phyloP scores from a whole-genome alignment of 2,888 invertebrate species.

The Hirtodrosophila histrioides region DNA sequence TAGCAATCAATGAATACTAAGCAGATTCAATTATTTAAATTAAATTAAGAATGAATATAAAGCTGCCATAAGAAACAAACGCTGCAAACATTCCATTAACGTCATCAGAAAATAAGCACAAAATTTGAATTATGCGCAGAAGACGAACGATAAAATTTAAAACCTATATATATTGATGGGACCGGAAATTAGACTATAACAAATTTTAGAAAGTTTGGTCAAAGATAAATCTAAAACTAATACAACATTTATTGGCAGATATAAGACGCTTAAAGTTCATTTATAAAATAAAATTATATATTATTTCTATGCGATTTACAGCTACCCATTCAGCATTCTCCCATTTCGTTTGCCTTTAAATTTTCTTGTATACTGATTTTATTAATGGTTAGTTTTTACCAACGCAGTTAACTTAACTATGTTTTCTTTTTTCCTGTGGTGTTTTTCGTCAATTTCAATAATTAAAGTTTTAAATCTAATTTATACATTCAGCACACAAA shows the following conservation, averaged over 20 bases:
- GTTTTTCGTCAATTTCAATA: too few species aligned
- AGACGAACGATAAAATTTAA: constrained; percentile 24
- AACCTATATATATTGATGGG: constrained; percentile 29
- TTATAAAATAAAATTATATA: too few species aligned
- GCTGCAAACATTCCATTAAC: constrained; percentile 6
- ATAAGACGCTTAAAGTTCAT: too few species aligned
- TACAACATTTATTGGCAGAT: too few species aligned
- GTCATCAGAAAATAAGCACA: neutral
- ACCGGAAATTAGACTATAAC: constrained; percentile 23
- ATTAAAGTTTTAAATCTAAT: constrained; percentile 12
- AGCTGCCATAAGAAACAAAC: constrained; percentile 15
- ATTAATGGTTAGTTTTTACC: too few species aligned
- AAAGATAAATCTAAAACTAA: too few species aligned
- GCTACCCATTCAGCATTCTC: too few species aligned
- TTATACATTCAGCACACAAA: constrained; percentile 12
- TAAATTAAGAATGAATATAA: constrained; percentile 48
- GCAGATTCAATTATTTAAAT: constrained; percentile 59
- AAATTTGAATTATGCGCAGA: constrained; percentile 32
- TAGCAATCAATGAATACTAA: constrained; percentile 66
- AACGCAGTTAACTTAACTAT: too few species aligned
- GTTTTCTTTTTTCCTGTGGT: too few species aligned
- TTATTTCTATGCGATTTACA: too few species aligned
- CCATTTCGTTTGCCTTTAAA: too few species aligned
- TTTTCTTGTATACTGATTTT: too few species aligned
- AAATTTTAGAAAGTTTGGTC: constrained; percentile 1